phyloP scores from a whole-genome alignment of 2,113 vertebrate species.

The Marmota flaviventris region DNA sequence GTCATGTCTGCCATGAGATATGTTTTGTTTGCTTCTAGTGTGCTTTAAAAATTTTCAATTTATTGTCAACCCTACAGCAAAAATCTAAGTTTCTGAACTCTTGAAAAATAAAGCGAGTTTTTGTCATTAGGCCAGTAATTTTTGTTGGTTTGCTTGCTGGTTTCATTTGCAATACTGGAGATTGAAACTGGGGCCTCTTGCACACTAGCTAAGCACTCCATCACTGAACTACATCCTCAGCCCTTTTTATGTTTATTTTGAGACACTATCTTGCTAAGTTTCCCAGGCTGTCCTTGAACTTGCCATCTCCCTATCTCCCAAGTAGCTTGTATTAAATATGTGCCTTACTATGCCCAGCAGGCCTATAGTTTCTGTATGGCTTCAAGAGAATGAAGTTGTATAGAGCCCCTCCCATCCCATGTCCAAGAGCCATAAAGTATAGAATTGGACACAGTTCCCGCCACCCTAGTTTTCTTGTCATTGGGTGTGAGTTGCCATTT shows the following conservation, averaged over 20 bases:
- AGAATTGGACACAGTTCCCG: not conserved
- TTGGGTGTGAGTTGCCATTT: not conserved
- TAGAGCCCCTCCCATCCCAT: not conserved
- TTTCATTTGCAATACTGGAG: too few relatives aligned
- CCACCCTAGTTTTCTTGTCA: not conserved
- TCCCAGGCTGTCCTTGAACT: too few relatives aligned
- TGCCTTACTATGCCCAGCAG: too few relatives aligned
- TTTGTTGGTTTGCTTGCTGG: not conserved
- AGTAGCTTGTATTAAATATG: too few relatives aligned
- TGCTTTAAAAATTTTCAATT: not conserved
- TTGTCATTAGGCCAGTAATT: not conserved
- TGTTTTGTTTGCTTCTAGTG: not conserved
- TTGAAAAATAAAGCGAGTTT: not conserved
- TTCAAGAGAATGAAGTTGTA: too few relatives aligned
- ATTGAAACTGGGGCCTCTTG: too few relatives aligned
- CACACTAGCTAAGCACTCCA: too few relatives aligned
- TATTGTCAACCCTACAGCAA: not conserved
- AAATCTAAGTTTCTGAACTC: not conserved
- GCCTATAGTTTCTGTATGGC: not conserved
- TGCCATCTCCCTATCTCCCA: too few relatives aligned
- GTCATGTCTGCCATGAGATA: not conserved
- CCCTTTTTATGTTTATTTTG: too few relatives aligned
- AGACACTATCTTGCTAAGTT: too few relatives aligned
- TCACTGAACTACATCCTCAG: too few relatives aligned
- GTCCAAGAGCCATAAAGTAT: not conserved